Evolutionary conservation across 2,888 invertebrate species (phyloP), one percentile per base, ranked within the genome.

Genomic region (Anoncus sp.): DNA sequence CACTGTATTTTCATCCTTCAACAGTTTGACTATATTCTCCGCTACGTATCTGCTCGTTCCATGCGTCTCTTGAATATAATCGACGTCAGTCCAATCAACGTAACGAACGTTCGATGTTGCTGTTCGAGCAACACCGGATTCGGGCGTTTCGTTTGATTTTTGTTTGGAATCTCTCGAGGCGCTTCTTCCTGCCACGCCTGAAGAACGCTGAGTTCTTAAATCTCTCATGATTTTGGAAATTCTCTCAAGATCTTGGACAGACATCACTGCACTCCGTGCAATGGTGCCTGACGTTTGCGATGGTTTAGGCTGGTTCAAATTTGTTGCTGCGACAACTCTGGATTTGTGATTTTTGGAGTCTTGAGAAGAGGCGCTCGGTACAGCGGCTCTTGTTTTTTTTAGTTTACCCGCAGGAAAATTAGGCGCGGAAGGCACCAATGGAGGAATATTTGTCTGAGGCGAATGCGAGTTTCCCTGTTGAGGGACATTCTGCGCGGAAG

Each of bases 1-100:
- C 84, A 98, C 94, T 0, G 98, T 98, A 83, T 97, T 96, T 1
- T 97, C 97, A 86, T 96, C 94, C 69, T 95, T 93, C 20, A 97
- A 92, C 16, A 97, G 91, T 31, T 91, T 89, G 55, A 95, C 91
- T 81, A 96, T 93, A 85, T 94, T 95, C 60, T 91, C 88, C 0
- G 94, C 93, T 27, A 94, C 90, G 12, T 88, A 75, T 27, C 83
- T 82, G 0, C 92, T 87, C 3, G 94, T 87, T 76, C 89, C 90
- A 77, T 92, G 92, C 35, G 91, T 87, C 83, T 93, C 92, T 0
- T 80, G 74, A 3, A 89, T 51, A 22, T 87, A 88, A 16, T 90
- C 89, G 9, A 82, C 77, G 0, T 83, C 77, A 0, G 83, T 77
- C 90, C 89, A 89, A 43, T 88, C 85, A 7, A 57, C 43, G 18